phyloP scores from a whole-genome alignment of 2,797 vertebrate genomes.

The Salmo trutta region DNA sequence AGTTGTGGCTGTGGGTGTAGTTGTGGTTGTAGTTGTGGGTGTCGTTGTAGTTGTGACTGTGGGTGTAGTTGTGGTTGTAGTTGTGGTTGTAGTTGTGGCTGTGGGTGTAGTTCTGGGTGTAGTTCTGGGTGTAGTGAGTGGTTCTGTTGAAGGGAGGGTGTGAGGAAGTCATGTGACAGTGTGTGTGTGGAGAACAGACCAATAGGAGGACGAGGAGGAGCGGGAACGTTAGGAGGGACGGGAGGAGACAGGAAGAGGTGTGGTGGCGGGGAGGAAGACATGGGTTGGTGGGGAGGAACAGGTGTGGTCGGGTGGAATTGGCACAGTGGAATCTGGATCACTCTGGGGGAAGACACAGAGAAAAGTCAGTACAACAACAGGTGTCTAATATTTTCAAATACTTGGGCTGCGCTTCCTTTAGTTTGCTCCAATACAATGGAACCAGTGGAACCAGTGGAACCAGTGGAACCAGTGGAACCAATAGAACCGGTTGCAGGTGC shows the following conservation, averaged over 20 bases:
- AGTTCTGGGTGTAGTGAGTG: neutral
- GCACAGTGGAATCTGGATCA: slow-evolving; percentile 73
- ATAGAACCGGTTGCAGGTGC: no score
- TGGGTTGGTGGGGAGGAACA: slow-evolving; percentile 25
- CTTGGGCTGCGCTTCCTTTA: neutral
- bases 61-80: no score
- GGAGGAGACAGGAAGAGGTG: slow-evolving; percentile 45
- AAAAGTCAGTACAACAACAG: neutral
- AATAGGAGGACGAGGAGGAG: neutral
- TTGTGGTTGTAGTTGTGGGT: neutral
- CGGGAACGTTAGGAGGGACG: slow-evolving; percentile 46
- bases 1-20: neutral
- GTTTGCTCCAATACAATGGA: no score
- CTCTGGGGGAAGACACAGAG: slow-evolving; percentile 57
- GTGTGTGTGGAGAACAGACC: neutral
- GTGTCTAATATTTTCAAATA: neutral
- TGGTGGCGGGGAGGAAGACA: slow-evolving; percentile 28
- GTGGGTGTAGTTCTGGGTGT: no score
- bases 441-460: no score
- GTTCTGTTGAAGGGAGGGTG: neutral
- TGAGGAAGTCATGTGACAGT: neutral
- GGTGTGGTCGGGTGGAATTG: slow-evolving; percentile 29
- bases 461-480: no score
- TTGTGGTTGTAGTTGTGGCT: no score
- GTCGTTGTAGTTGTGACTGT: neutral